Conservation (phyloP, 2,797 vertebrate species). For the Sebastes miniatus region DNA sequence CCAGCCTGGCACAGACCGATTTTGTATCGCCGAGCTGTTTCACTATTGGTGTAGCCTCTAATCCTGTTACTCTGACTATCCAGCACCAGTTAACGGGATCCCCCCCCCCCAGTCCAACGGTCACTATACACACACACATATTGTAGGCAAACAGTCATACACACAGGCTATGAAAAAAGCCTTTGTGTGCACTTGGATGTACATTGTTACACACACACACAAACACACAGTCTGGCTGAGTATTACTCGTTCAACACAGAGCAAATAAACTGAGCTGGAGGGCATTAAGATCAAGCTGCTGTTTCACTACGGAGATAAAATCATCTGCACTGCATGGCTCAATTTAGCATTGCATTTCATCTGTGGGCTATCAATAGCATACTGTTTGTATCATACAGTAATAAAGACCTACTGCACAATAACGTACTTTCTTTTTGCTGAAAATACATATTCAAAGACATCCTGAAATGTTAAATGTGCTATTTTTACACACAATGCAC, state of each 20-base stretch:
- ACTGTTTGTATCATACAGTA: neutral
- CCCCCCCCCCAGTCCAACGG: slow-evolving; percentile 7
- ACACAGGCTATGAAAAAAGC: slow-evolving; percentile 36
- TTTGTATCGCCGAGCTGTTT: slow-evolving; percentile 59
- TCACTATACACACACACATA: slow-evolving; percentile 24
- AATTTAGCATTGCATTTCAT: neutral
- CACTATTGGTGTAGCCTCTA: slow-evolving; percentile 68
- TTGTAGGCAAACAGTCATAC: slow-evolving; percentile 21
- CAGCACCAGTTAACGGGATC: slow-evolving; percentile 55
- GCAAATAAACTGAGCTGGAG: slow-evolving; percentile 4
- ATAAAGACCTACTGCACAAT: neutral
- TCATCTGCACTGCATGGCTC: neutral
- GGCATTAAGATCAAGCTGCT: neutral
- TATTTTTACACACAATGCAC: neutral
- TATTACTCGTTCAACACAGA: slow-evolving; percentile 17
- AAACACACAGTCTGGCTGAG: slow-evolving; percentile 4
- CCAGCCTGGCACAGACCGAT: slow-evolving; percentile 62
- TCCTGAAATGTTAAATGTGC: neutral
- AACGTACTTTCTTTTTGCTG: neutral
- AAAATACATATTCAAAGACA: neutral
- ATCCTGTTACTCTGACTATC: slow-evolving; percentile 76
- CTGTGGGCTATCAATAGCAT: neutral
- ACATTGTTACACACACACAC: slow-evolving; percentile 20
- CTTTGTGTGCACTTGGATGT: slow-evolving; percentile 40
- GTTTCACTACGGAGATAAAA: slow-evolving; percentile 8